These are phyloP conservation scores for Megalops cyprinoides DNA, from an alignment of 2,797 vertebrate genomes.

Conservation along the genomic window DNA sequence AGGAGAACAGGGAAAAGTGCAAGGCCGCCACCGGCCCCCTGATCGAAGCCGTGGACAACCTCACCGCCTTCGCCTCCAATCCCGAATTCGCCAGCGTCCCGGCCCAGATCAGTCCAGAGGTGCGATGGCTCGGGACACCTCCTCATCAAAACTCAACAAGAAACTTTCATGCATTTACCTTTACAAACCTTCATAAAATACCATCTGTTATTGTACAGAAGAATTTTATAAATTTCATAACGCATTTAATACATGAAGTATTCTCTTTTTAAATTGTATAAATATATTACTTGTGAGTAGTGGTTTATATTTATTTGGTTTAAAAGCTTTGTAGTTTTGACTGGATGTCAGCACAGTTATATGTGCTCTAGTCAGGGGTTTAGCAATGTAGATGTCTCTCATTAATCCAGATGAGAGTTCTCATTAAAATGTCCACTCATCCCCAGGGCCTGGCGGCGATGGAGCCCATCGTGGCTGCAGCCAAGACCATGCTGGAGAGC, in stretches of 20 bases:
- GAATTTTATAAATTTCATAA: too few species aligned
- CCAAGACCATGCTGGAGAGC: constrained; percentile 94
- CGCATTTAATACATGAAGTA: too few species aligned
- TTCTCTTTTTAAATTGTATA: too few species aligned
- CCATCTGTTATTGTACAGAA: too few species aligned
- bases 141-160: too few species aligned
- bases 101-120: constrained; percentile 95
- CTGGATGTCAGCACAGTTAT: not conserved
- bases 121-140: constrained; percentile 49
- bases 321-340: not conserved
- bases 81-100: constrained; percentile 95
- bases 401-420: not conserved
- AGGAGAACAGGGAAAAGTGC: constrained; percentile 92
- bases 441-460: constrained; percentile 88
- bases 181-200: too few species aligned
- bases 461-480: constrained; percentile 91
- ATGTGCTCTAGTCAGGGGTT: not conserved
- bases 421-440: not conserved
- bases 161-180: too few species aligned
- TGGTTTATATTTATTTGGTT: not conserved
- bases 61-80: constrained; percentile 95
- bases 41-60: constrained; percentile 95
- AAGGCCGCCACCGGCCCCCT: constrained; percentile 88
- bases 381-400: not conserved
- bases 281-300: too few species aligned